These are phyloP conservation scores for Sparus aurata DNA, from an alignment of 2,797 vertebrate species.

Conservation along the genomic window DNA sequence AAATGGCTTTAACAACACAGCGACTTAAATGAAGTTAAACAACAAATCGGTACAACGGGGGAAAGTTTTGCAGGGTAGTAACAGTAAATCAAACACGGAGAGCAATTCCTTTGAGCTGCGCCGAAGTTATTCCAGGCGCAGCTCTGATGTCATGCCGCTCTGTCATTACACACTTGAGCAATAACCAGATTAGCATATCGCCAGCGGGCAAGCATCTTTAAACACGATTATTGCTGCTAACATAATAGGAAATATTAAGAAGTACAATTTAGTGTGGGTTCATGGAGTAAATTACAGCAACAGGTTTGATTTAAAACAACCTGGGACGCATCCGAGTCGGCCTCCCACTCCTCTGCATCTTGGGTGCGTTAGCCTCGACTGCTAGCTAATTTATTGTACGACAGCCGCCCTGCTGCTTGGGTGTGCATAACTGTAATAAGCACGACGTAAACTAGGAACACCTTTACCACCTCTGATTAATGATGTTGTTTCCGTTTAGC, in stretches of 20 bases:
- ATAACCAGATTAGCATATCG: slow-evolving; percentile 39
- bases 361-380: slow-evolving; percentile 27
- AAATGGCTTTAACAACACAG: slow-evolving; percentile 37
- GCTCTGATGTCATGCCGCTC: slow-evolving; percentile 21
- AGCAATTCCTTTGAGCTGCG: slow-evolving; percentile 50
- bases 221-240: slow-evolving; percentile 4
- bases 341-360: slow-evolving; percentile 6
- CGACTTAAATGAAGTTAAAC: slow-evolving; percentile 47
- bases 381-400: slow-evolving; percentile 38
- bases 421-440: slow-evolving; percentile 38
- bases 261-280: slow-evolving; percentile 15
- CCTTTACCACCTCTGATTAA: slow-evolving; percentile 68
- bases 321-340: neutral
- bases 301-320: slow-evolving; percentile 47
- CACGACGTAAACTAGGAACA: slow-evolving; percentile 58
- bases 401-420: slow-evolving; percentile 17
- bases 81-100: slow-evolving; percentile 44
- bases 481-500: slow-evolving; percentile 49
- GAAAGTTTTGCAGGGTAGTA: slow-evolving; percentile 25
- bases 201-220: slow-evolving; percentile 31
- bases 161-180: slow-evolving; percentile 22
- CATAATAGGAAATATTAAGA: slow-evolving; percentile 20
- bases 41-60: slow-evolving; percentile 22
- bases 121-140: slow-evolving; percentile 14
- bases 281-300: slow-evolving; percentile 24